These are phyloP conservation scores for Saguinus midas DNA, from an alignment of 2,113 vertebrate species.

Conservation along the genomic window DNA sequence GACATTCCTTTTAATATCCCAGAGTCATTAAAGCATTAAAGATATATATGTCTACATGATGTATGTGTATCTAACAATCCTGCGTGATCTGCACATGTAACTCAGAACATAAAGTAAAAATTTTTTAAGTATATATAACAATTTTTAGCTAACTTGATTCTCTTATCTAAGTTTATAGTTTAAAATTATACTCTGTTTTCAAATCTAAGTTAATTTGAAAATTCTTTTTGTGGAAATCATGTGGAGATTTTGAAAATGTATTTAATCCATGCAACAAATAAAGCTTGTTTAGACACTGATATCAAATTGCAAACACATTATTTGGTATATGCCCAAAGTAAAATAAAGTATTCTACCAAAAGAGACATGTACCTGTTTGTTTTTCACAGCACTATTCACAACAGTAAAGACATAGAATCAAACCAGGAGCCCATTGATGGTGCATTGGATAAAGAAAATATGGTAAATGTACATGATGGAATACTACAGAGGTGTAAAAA, in stretches of 20 bases:
- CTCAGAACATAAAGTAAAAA: too few relatives aligned
- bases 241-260: not conserved
- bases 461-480: too few relatives aligned
- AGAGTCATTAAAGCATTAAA: not conserved
- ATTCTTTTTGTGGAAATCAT: conserved; percentile 16
- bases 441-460: too few relatives aligned
- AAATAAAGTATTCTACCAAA: too few relatives aligned
- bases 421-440: too few relatives aligned
- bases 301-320: not conserved
- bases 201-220: conserved; percentile 24
- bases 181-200: not conserved
- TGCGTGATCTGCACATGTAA: too few relatives aligned
- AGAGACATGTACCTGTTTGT: too few relatives aligned
- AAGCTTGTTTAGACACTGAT: not conserved
- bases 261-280: not conserved
- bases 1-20: not conserved
- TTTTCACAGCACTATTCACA: too few relatives aligned
- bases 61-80: not conserved
- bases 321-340: too few relatives aligned
- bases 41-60: not conserved
- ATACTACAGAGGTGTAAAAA: too few relatives aligned
- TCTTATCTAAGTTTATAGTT: not conserved
- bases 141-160: conserved; percentile 17
- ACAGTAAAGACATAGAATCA: too few relatives aligned
- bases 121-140: not conserved